Percentiles rank a stretch among this genome's conserved stretches.
Evolutionary conservation across 2,113 vertebrate species (phyloP).

Genomic region (Rhadina sibilatrix): DNA sequence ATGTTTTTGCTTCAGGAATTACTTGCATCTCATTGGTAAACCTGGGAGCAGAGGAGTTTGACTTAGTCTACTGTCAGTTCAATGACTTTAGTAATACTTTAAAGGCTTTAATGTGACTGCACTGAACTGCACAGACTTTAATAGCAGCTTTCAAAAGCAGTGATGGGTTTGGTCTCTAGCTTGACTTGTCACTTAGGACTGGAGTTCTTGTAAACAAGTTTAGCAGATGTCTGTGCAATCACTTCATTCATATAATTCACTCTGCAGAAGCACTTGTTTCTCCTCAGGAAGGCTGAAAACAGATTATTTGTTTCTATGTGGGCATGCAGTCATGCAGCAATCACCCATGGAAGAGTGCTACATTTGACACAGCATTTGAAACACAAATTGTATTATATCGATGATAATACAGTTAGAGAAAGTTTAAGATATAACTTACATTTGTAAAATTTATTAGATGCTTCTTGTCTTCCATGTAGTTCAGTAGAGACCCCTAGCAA

Average conservation of each 20-base stretch:
- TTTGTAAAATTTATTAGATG: background rate
- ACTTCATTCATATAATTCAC: background rate
- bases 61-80: conserved; percentile 54
- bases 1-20: conserved; percentile 27
- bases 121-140: conserved; percentile 14
- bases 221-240: background rate
- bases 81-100: conserved; percentile 42
- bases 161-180: conserved; percentile 7
- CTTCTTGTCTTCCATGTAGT: background rate
- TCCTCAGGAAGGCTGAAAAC: background rate
- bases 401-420: background rate
- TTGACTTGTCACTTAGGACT: conserved; percentile 13
- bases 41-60: background rate
- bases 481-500: background rate
- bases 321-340: background rate
- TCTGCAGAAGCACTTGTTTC: background rate
- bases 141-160: conserved; percentile 22
- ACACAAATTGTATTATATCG: background rate
- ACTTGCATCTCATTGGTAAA: conserved; percentile 5
- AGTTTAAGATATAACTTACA: background rate
- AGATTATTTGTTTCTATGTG: background rate
- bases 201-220: conserved; percentile 40
- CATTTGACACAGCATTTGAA: background rate
- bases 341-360: background rate
- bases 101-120: conserved; percentile 32